A percentile compares a stretch with the other conserved stretches of the same genome.
Conservation (phyloP, 2,113 vertebrate species). For the Heterotis niloticus region DNA sequence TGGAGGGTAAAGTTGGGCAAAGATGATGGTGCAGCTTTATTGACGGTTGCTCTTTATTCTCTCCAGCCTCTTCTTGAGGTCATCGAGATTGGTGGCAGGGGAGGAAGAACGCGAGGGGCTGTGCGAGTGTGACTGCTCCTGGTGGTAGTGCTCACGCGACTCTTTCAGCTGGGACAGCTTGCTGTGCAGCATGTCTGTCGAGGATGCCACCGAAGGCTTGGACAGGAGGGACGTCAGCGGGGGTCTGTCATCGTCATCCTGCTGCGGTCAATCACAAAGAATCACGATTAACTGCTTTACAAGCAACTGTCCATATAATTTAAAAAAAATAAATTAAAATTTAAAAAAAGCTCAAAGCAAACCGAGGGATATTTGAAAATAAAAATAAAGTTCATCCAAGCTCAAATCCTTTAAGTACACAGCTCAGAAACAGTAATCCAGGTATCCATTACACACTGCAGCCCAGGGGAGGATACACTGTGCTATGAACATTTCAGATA, state of each 20-base stretch:
- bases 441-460: not conserved
- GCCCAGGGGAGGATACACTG: not conserved
- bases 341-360: too few species aligned
- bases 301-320: too few species aligned
- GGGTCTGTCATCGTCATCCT: constrained; percentile 80
- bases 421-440: too few species aligned
- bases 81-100: constrained; percentile 87
- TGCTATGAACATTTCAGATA: not conserved
- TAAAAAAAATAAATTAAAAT: too few species aligned
- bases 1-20: constrained; percentile 3
- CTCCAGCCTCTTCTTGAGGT: constrained; percentile 98
- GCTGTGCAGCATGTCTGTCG: constrained; percentile 97
- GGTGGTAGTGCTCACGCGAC: constrained; percentile 87
- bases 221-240: constrained; percentile 79
- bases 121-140: constrained; percentile 79
- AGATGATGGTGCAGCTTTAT: constrained; percentile 72
- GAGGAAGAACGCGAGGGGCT: constrained; percentile 71
- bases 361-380: too few species aligned
- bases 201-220: constrained; percentile 87
- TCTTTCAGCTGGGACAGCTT: constrained; percentile 97
- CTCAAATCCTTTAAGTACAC: too few species aligned
- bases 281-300: too few species aligned
- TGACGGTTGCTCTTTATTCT: constrained; percentile 97
- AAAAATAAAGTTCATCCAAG: too few species aligned
- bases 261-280: constrained; percentile 43